A percentile compares a stretch with the other conserved stretches of the same genome.
phyloP scores from a whole-genome alignment of 2,113 vertebrate genomes.

The Toxotes jaculatrix region DNA sequence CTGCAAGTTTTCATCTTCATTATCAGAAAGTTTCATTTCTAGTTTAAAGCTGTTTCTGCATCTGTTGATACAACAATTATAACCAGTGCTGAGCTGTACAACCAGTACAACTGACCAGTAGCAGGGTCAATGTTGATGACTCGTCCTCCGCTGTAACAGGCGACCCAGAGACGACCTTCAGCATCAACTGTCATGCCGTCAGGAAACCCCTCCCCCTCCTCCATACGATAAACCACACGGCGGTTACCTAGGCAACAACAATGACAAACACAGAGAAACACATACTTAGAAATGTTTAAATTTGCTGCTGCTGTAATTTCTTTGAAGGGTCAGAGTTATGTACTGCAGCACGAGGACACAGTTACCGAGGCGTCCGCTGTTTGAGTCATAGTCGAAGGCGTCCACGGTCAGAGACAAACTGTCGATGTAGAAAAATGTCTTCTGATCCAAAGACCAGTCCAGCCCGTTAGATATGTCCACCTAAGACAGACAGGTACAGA shows the following conservation, averaged over 20 bases:
- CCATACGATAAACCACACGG: slow-evolving; percentile 73
- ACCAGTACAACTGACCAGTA: slow-evolving; percentile 84
- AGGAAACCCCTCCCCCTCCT: slow-evolving; percentile 90
- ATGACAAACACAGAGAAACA: not conserved
- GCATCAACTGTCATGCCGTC: slow-evolving; percentile 94
- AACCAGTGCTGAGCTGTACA: not conserved
- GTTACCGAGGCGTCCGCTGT: slow-evolving; percentile 81
- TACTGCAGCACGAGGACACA: not conserved
- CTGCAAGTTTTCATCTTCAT: no score
- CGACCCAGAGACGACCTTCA: slow-evolving; percentile 94
- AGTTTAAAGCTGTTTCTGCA: no score
- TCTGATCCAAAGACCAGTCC: slow-evolving; percentile 94
- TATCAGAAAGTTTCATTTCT: no score
- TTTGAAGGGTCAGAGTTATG: no score
- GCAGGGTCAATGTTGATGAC: slow-evolving; percentile 92
- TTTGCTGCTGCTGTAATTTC: no score
- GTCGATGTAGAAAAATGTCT: slow-evolving; percentile 93
- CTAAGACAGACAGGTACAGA: slow-evolving; percentile 60
- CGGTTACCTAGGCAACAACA: slow-evolving; percentile 73
- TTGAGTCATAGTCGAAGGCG: slow-evolving; percentile 91
- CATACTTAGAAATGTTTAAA: not conserved
- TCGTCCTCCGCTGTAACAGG: slow-evolving; percentile 91
- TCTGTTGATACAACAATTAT: not conserved
- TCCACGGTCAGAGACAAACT: slow-evolving; percentile 90
- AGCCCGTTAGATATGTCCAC: slow-evolving; percentile 96